Evolutionary conservation across 2,888 invertebrate genomes (phyloP).

Genomic region (Rhamphomyia laevipes): DNA sequence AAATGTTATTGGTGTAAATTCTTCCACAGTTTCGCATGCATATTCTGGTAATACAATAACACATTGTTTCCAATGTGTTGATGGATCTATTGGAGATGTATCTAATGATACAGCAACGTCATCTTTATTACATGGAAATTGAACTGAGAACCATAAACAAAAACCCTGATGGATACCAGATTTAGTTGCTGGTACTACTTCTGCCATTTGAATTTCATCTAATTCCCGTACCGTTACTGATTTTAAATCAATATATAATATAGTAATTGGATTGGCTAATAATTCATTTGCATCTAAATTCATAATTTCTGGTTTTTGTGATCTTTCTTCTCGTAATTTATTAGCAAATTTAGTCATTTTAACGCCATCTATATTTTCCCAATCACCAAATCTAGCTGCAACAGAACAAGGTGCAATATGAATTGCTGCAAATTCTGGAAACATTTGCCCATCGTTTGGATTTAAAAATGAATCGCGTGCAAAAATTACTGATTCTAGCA

Average conservation of each 20-base stretch:
- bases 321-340: slow-evolving; percentile 49
- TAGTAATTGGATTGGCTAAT: slow-evolving; percentile 49
- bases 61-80: slow-evolving; percentile 94
- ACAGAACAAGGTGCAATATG: slow-evolving; percentile 39
- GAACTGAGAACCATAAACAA: slow-evolving; percentile 71
- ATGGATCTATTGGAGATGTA: slow-evolving; percentile 60
- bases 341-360: slow-evolving; percentile 57
- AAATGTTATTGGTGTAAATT: slow-evolving; percentile 55
- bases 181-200: slow-evolving; percentile 42
- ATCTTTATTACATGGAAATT: slow-evolving; percentile 51
- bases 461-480: slow-evolving; percentile 74
- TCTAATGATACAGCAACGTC: slow-evolving; percentile 52
- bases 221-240: slow-evolving; percentile 49
- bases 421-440: slow-evolving; percentile 55
- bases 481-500: slow-evolving; percentile 79
- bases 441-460: slow-evolving; percentile 55
- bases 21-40: slow-evolving; percentile 38
- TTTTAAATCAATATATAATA: slow-evolving; percentile 57
- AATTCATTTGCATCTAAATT: slow-evolving; percentile 45
- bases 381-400: slow-evolving; percentile 56
- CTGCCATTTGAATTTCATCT: slow-evolving; percentile 45
- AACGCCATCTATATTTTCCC: slow-evolving; percentile 71
- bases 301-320: slow-evolving; percentile 52
- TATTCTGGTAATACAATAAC: slow-evolving; percentile 64
- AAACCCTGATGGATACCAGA: slow-evolving; percentile 57